Evolutionary conservation across 1,140 invertebrate species (phyloP), one percentile per base, ranked within the genome.

Genomic region (Chrysomallon squamiferum): DNA sequence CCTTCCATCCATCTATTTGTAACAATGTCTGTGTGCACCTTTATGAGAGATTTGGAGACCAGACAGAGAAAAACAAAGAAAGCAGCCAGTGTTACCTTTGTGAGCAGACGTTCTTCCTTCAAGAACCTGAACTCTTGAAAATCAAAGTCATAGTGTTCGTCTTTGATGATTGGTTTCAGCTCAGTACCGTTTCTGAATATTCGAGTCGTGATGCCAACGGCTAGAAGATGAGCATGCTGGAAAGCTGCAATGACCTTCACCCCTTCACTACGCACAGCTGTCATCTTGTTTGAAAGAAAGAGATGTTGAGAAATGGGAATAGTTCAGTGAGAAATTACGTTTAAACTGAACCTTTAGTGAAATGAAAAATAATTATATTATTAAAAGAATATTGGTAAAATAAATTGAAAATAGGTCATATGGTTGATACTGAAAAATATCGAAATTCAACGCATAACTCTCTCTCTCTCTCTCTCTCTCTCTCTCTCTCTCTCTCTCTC

Each of bases 91-190:
- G n/a, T 43, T 65, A 75, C 74, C 52, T 52, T 60, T 62, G 65
- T 61, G 4, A 75, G 35, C 6, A 60, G 22, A 13, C 65, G 50
- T 56, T 76, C 69, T 3, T 76, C 45, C 20, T 32, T 58, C 11
- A 70, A 43, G 2, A 60, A 22, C 33, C 72, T 41, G 4, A 52
- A 43, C 54, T 77, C 70, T 45, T 77, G 73, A 49, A 65, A 77
- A 43, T 77, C 63, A 45, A 77, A 77, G 47, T 77, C 75, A 57
- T 71, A 77, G 15, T 66, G 52, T 20, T 68, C 45, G 47, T 77
- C 73, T 20, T 69, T 47, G 11, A 56, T 45, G 15, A 77, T 59
- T 11, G 72, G 72, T 33, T 58, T 27, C 3, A 71, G 56, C 56
- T 77, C 75, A 1, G 18, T 45, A 6, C 75, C 75, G 49, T 77